Base-by-base conservation (phyloP, 2,113 vertebrate species). In the Elanoides forficatus region DNA sequence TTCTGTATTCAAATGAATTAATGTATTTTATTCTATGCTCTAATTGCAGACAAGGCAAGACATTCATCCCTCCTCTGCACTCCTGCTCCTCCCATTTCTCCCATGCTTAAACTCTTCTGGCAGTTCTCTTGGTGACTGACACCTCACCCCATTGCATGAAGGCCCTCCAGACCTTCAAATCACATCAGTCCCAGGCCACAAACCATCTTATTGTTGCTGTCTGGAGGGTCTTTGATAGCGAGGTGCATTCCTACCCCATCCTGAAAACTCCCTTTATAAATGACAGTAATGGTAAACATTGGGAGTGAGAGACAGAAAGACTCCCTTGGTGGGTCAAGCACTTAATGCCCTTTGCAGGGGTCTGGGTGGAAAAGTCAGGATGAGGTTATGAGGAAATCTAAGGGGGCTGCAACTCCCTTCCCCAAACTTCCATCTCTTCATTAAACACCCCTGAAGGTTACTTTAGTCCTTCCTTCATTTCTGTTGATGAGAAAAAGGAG, bases 131-230 rank as follows among this genome's bases (percentile, higher is more conserved):
- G 17, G 19, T n/a, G 56, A 5, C 14, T 58, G 50, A 43, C 19
- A 7, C 9, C 34, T 81, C 68, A 56, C 4, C 7, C 7, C 15
- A 8, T 8, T 13, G 7, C 0, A 0, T 34, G n/a, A 66, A 81
- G 2, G 0, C 4, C 15, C 9, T 67, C 38, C 50, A 74, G 47
- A 32, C 13, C 27, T 78, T 74, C 50, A 84, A 53, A 76, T 84
- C 5, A 16, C 30, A 40, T 34, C 40, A 68, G 10, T 20, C 9
- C 15, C 25, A 27, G 23, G 13, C 15, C 38, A 84, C 18, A 60
- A 74, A 78, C 17, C 32, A 40, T 12, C 26, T 40, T 45, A 40
- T 36, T 17, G 0, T 45, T 67, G 15, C 6, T 55, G 22, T 62
- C 45, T 66, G n/a, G 43, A 80, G 12, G 13, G 8, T 50, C 10